Base-by-base conservation (phyloP, 2,797 vertebrate species). In the Adelosebastes latens region DNA sequence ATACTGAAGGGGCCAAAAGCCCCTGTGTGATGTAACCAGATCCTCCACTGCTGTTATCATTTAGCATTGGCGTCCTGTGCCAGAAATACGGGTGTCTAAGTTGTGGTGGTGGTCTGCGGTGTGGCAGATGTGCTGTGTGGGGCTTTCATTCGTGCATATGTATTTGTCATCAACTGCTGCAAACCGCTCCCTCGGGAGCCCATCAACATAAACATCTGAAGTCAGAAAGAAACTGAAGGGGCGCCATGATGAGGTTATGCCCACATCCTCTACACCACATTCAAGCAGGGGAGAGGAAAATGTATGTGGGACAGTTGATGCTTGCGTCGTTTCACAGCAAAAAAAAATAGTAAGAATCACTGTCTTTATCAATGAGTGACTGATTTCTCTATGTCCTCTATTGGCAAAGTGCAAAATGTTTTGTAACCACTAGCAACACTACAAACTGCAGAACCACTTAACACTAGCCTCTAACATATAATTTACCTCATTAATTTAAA, bases 11-110 rank as follows among this genome's bases (percentile, higher is more conserved):
- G 88, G 78, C 88, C 72, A 64, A 64, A 49, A 85, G 62, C 76
- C 63, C 74, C 61, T 9, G 34, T 64, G 79, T 89, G 87, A 89
- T 79, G 90, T 81, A 93, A 94, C 83, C 75, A 83, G 85, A 94
- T 76, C 39, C 84, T 70, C n/a, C 46, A 80, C 88, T 89, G 88
- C 92, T 94, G 94, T 86, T 94, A 94, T 93, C 86, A 86, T 93
- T 95, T 93, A 95, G 84, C 69, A 79, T 82, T 70, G 75, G 59
- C 76, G 18, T 49, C 39, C 39, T 46, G 58, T 64, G 88, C 89
- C 90, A 91, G 76, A 83, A 55, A 81, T 79, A 74, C 31, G 31
- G 46, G 56, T 13, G 52, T 84, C 81, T 90, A 81, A 87, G 86
- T 87, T 91, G 90, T 88, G 89, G 87, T 73, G 83, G 67, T 77